Conservation (phyloP, 2,888 invertebrate species). For the Ecliptopera silaceata region DNA sequence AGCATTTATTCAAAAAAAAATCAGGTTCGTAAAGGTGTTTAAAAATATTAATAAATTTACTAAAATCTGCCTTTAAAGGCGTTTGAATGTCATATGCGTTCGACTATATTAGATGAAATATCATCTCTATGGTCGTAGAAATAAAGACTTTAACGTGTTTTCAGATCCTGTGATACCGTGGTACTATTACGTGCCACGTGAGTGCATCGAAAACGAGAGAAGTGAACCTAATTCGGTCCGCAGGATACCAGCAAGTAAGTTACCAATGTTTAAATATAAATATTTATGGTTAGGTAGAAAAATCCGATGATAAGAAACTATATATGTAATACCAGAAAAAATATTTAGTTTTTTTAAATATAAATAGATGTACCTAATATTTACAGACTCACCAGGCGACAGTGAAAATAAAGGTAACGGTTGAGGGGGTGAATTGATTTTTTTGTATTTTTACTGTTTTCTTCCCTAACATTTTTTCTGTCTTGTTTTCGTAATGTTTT, state of each 20-base stretch:
- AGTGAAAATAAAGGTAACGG: conserved; percentile 72
- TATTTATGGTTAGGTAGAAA: background rate
- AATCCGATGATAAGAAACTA: background rate
- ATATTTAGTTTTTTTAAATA: conserved; percentile 6
- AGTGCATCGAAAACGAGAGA: conserved; percentile 88
- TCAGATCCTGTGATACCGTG: conserved; percentile 96
- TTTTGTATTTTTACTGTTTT: conserved; percentile 27
- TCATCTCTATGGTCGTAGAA: background rate
- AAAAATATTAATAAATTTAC: too few relatives aligned
- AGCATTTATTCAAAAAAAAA: too few relatives aligned
- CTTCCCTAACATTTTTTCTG: conserved; percentile 38
- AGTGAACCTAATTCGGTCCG: conserved; percentile 86
- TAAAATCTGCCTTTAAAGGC: too few relatives aligned
- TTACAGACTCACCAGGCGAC: conserved; percentile 74
- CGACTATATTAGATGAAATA: background rate
- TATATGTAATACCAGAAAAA: background rate
- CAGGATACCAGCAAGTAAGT: conserved; percentile 84
- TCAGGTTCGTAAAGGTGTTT: too few relatives aligned
- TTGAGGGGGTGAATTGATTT: conserved; percentile 31
- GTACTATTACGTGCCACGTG: conserved; percentile 94
- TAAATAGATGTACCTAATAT: conserved; percentile 37
- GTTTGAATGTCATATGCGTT: too few relatives aligned
- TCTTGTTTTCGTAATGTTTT: conserved; percentile 36
- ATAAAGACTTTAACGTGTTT: conserved; percentile 35
- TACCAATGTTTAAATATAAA: background rate